A percentile compares a stretch with the other conserved stretches of the same genome.
These are phyloP conservation scores for Phaenicophaeus curvirostris DNA, from an alignment of 2,797 vertebrate species.

Conservation along the genomic window DNA sequence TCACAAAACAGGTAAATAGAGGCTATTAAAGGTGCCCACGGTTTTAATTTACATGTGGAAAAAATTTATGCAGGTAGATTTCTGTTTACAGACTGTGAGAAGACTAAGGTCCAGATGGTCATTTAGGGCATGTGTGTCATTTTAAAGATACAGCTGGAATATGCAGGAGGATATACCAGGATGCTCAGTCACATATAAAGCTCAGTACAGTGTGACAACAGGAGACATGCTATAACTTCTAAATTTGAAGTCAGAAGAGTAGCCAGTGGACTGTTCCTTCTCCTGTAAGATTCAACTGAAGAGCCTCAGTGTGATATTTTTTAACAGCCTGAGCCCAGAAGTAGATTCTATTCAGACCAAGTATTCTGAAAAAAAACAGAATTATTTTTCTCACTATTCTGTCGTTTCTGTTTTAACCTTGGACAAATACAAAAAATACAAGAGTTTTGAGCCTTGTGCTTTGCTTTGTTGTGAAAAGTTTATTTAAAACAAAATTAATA, in stretches of 20 bases:
- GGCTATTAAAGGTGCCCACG: neutral
- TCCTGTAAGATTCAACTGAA: neutral
- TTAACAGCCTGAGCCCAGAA: neutral
- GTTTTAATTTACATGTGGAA: neutral
- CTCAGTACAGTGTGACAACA: neutral
- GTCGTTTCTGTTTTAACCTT: neutral
- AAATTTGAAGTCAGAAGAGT: neutral
- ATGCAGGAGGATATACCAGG: neutral
- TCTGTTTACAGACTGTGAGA: neutral
- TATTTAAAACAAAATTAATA: constrained; percentile 9
- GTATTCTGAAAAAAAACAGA: neutral
- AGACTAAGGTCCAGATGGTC: neutral
- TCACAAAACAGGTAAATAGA: neutral
- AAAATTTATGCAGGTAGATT: neutral
- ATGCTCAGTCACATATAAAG: neutral
- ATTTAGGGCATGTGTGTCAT: neutral
- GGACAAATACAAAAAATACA: neutral
- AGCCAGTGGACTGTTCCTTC: neutral
- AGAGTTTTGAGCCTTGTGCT: neutral
- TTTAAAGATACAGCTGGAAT: neutral
- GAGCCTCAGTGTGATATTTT: neutral
- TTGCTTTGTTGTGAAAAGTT: constrained; percentile 30
- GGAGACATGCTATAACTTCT: neutral
- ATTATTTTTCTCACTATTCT: neutral
- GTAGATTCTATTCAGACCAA: neutral